Percentiles rank a stretch among this genome's conserved stretches.
Evolutionary conservation across 1,140 invertebrate species (phyloP).

Genomic region (Cherax quadricarinatus): DNA sequence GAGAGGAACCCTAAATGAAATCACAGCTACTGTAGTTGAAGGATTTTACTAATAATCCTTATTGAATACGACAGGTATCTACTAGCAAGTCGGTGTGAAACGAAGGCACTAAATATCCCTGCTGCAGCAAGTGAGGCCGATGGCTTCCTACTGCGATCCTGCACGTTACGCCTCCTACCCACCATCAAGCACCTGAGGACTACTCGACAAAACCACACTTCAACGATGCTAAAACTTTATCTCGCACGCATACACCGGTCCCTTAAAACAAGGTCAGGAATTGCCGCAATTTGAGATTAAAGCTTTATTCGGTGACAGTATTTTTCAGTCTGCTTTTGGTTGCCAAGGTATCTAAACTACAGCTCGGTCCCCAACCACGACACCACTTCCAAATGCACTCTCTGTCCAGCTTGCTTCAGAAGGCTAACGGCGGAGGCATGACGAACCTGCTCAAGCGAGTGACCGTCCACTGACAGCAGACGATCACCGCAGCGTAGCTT

Average conservation of each 20-base stretch:
- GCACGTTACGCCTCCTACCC: not conserved
- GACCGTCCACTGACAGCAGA: constrained; percentile 78
- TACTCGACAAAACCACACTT: not conserved
- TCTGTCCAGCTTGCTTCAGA: constrained; percentile 77
- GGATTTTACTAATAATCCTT: not conserved
- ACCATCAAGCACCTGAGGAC: not conserved
- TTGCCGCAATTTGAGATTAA: not conserved
- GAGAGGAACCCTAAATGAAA: constrained; percentile 57
- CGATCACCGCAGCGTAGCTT: constrained; percentile 78
- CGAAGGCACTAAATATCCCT: constrained; percentile 28
- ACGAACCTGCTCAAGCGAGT: constrained; percentile 77
- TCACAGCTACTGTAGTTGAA: constrained; percentile 50
- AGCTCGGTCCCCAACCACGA: constrained; percentile 76
- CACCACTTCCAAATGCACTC: constrained; percentile 78
- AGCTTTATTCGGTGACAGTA: not conserved
- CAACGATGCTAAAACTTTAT: not conserved
- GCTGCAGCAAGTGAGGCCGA: not conserved
- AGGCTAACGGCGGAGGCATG: constrained; percentile 78
- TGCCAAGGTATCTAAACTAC: constrained; percentile 44
- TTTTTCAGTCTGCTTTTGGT: not conserved
- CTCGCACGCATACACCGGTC: not conserved
- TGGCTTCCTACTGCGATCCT: not conserved
- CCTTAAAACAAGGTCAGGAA: not conserved
- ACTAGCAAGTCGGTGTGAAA: not conserved
- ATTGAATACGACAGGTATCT: not conserved